Conservation (phyloP, 2,797 vertebrate species). For the Phalanger gymnotis region DNA sequence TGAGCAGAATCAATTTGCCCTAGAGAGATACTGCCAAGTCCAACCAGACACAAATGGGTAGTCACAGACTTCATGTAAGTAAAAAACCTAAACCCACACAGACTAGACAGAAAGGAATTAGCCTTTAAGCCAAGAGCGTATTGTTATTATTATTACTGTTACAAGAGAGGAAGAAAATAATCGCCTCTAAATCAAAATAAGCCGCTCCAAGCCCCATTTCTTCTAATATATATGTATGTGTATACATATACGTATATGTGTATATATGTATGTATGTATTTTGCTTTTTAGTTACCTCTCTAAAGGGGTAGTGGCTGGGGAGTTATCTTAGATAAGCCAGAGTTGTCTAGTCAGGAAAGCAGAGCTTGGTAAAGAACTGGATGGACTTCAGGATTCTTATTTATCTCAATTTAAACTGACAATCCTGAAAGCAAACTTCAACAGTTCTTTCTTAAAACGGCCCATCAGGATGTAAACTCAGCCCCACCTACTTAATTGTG, state of each 20-base stretch:
- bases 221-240: not conserved
- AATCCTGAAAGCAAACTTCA: slow-evolving; percentile 4
- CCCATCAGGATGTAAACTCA: slow-evolving; percentile 45
- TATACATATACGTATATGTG: no score
- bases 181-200: slow-evolving; percentile 63
- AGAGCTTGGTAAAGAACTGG: slow-evolving; percentile 30
- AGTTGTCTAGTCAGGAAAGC: slow-evolving; percentile 22
- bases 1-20: not conserved
- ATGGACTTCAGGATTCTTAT: not conserved
- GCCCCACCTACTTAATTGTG: slow-evolving; percentile 28
- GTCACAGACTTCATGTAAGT: slow-evolving; percentile 45
- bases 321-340: slow-evolving; percentile 18
- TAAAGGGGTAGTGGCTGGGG: slow-evolving; percentile 41
- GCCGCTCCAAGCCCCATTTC: slow-evolving; percentile 47
- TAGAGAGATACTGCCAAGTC: not conserved
- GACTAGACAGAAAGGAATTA: slow-evolving; percentile 48
- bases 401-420: slow-evolving; percentile 4
- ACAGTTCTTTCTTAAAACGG: slow-evolving; percentile 41
- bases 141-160: slow-evolving; percentile 15
- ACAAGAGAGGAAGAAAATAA: slow-evolving; percentile 48
- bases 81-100: slow-evolving; percentile 54
- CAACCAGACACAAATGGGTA: slow-evolving; percentile 42
- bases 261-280: no score
- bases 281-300: slow-evolving; percentile 36
- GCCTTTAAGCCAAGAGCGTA: slow-evolving; percentile 45